These are phyloP conservation scores for Cydia pomonella DNA, from an alignment of 1,140 invertebrate genomes.

Conservation along the genomic window DNA sequence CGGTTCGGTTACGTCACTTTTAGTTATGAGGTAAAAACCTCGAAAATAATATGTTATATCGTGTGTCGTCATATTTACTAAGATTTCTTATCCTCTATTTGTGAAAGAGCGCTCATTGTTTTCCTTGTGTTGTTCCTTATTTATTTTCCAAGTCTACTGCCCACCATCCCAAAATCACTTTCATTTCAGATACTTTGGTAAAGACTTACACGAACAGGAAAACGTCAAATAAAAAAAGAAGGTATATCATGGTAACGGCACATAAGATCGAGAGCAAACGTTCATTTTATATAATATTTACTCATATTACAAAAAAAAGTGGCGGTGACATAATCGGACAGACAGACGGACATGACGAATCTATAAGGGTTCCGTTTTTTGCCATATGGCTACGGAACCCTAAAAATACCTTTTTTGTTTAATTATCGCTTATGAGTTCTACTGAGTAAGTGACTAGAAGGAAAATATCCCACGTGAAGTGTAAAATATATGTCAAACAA, in stretches of 20 bases:
- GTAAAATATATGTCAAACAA: too few relatives aligned
- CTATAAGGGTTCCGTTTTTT: too few relatives aligned
- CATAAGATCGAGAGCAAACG: too few relatives aligned
- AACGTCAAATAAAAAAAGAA: not conserved
- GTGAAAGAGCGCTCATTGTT: not conserved
- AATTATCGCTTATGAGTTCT: too few relatives aligned
- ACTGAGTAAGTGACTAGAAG: too few relatives aligned
- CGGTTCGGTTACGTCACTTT: not conserved
- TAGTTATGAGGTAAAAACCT: not conserved
- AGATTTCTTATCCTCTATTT: not conserved
- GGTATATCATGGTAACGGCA: not conserved
- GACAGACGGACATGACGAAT: too few relatives aligned
- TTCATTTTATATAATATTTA: too few relatives aligned
- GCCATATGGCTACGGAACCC: too few relatives aligned
- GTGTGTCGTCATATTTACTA: not conserved
- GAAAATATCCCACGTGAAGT: too few relatives aligned
- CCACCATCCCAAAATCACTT: not conserved
- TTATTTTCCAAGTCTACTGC: not conserved
- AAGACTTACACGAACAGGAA: not conserved
- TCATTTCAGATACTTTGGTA: not conserved
- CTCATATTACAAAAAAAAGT: too few relatives aligned
- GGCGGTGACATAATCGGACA: too few relatives aligned
- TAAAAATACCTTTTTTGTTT: too few relatives aligned
- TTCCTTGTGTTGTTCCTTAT: conserved; percentile 2
- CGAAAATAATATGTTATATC: not conserved